phyloP scores from a whole-genome alignment of 1,140 invertebrate genomes.

The Dendroctonus valens region DNA sequence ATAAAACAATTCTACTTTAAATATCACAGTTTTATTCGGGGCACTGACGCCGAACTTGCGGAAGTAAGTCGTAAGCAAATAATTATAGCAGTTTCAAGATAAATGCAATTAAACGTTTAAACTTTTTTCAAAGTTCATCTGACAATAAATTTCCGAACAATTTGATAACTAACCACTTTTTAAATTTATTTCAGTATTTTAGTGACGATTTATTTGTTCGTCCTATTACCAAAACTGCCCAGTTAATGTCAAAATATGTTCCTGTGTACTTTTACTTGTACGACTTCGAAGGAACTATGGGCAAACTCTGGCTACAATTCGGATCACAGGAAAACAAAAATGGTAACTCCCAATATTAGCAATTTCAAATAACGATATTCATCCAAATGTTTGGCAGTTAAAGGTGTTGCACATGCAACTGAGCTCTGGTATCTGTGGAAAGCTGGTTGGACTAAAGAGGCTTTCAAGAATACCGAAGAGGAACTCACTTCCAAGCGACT shows the following conservation, averaged over 20 bases:
- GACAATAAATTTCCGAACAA: no score
- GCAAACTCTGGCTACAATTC: conserved; percentile 26
- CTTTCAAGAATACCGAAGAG: conserved; percentile 23
- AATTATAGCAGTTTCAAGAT: no score
- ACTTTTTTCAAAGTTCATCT: no score
- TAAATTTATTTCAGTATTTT: conserved; percentile 34
- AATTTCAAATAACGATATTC: not conserved
- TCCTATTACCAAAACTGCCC: conserved; percentile 37
- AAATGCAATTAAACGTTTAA: no score
- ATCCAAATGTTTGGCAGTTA: conserved; percentile 8
- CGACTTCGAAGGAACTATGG: conserved; percentile 39
- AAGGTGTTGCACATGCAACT: conserved; percentile 38
- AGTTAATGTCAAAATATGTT: conserved; percentile 33
- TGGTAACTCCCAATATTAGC: conserved; percentile 8
- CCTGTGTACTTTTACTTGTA: conserved; percentile 40
- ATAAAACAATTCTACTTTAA: conserved; percentile 17
- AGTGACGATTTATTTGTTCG: conserved; percentile 39
- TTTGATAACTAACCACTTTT: not conserved
- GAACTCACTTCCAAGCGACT: conserved; percentile 47
- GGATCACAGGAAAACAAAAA: conserved; percentile 27
- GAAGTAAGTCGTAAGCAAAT: conserved; percentile 3
- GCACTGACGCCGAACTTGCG: not conserved
- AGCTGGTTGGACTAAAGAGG: conserved; percentile 6
- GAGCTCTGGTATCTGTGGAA: conserved; percentile 40
- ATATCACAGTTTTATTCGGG: conserved; percentile 8